Percentiles rank a stretch among this genome's conserved stretches.
These are phyloP conservation scores for Apis laboriosa DNA, from an alignment of 1,140 invertebrate species.

Conservation along the genomic window DNA sequence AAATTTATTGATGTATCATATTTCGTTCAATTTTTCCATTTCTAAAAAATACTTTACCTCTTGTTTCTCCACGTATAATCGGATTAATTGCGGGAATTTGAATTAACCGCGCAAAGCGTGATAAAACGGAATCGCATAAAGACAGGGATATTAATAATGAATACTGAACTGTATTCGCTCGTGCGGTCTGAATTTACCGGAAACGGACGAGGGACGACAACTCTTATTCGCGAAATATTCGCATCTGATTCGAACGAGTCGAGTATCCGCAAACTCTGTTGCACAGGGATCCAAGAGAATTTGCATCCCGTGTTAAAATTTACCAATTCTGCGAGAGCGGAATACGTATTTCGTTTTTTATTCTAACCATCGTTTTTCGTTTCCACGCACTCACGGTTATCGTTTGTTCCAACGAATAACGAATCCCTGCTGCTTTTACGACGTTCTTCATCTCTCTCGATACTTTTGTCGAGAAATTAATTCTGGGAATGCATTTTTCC, in stretches of 20 bases:
- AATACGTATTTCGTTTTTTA: neutral
- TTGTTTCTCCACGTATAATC: neutral
- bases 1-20: neutral
- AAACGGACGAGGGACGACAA: neutral
- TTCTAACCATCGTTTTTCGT: too few relatives aligned
- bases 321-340: neutral
- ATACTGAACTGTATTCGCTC: neutral
- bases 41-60: neutral
- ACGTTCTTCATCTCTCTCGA: too few relatives aligned
- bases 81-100: conserved; percentile 18
- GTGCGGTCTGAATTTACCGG: neutral
- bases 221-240: conserved; percentile 7
- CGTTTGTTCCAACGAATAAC: neutral
- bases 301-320: neutral
- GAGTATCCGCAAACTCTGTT: neutral
- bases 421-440: neutral
- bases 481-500: too few relatives aligned
- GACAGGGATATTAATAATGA: conserved; percentile 9
- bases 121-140: conserved; percentile 14
- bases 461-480: too few relatives aligned
- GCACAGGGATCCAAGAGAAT: neutral
- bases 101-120: neutral
- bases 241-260: conserved; percentile 17
- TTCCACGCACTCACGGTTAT: neutral
- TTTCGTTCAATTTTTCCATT: neutral